Conservation (phyloP, 2,797 vertebrate genomes). For the Diplodus puntazzo region DNA sequence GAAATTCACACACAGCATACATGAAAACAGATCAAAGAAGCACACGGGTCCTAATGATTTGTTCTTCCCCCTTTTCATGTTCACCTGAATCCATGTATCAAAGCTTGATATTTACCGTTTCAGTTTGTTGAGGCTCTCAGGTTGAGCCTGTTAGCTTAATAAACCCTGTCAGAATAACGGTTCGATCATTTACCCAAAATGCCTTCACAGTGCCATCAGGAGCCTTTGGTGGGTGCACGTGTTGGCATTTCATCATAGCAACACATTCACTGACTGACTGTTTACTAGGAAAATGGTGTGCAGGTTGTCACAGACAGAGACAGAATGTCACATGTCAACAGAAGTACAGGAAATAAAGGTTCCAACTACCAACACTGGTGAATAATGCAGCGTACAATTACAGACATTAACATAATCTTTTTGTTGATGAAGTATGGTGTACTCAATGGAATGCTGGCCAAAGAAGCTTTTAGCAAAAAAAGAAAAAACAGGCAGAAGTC, state of each 20-base stretch:
- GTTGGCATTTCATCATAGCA: constrained; percentile 13
- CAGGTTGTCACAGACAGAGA: neutral
- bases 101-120: constrained; percentile 10
- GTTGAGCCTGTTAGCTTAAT: neutral
- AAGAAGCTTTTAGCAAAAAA: neutral
- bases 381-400: neutral
- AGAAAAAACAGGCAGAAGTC: neutral
- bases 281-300: neutral
- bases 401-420: neutral
- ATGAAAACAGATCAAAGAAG: constrained; percentile 24
- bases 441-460: neutral
- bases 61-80: constrained; percentile 29
- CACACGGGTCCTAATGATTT: constrained; percentile 6
- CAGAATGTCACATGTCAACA: neutral
- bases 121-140: neutral
- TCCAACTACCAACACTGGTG: neutral
- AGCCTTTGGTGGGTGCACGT: constrained; percentile 4
- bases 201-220: neutral
- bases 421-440: neutral
- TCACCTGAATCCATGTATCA: constrained; percentile 11
- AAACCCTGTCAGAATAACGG: neutral
- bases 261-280: constrained; percentile 1
- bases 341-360: neutral
- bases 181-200: constrained; percentile 40
- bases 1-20: constrained; percentile 14